These are phyloP conservation scores for Morus bassanus DNA, from an alignment of 2,797 vertebrate genomes.

Conservation along the genomic window DNA sequence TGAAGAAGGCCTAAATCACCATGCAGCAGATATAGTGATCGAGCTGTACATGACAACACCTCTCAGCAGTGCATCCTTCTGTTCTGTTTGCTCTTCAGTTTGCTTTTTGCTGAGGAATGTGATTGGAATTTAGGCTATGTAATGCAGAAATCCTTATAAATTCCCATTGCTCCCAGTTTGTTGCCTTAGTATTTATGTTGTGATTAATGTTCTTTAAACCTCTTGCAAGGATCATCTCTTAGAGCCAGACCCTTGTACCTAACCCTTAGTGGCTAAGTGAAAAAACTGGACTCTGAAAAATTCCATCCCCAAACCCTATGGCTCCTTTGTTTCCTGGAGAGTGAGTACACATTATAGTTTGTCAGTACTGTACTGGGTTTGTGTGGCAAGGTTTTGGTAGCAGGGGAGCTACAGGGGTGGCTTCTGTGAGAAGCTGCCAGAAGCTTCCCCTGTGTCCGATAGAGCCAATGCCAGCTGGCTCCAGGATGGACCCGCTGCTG, in stretches of 20 bases:
- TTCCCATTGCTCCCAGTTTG: neutral
- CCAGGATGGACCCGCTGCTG: neutral
- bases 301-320: neutral
- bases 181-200: neutral
- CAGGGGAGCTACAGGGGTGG: neutral
- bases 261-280: neutral
- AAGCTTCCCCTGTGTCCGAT: neutral
- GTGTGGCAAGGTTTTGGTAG: neutral
- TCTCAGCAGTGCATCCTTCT: neutral
- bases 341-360: neutral
- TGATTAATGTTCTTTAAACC: neutral
- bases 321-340: neutral
- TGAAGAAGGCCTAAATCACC: slow-evolving; percentile 12
- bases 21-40: neutral
- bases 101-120: neutral
- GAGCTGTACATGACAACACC: neutral
- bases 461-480: neutral
- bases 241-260: neutral
- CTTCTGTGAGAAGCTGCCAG: neutral
- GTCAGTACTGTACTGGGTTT: neutral
- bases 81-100: neutral
- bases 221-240: neutral
- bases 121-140: neutral
- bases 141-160: neutral
- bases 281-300: neutral